Conservation (phyloP, 1,140 invertebrate genomes). For the Brachionus angularis region DNA sequence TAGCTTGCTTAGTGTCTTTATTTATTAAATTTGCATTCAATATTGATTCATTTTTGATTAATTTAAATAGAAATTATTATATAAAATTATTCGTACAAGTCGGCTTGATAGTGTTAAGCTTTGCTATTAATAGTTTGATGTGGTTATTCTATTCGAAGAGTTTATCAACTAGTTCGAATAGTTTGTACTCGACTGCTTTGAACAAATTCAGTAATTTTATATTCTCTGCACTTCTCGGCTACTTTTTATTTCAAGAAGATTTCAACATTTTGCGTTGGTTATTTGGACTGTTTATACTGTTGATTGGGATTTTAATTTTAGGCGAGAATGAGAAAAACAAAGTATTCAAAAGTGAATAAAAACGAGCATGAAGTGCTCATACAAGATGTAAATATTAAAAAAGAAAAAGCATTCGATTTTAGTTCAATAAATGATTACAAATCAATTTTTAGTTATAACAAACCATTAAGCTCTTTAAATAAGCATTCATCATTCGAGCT, state of each 20-base stretch:
- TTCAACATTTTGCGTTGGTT: background rate
- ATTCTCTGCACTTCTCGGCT: conserved; percentile 35
- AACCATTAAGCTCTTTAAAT: too few relatives aligned
- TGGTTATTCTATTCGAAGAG: conserved; percentile 41
- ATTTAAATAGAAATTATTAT: background rate
- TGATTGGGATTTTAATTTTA: conserved; percentile 14
- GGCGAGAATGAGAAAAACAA: conserved; percentile 8
- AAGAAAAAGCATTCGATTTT: conserved; percentile 22
- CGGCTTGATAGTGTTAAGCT: background rate
- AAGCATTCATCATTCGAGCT: too few relatives aligned
- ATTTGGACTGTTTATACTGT: background rate
- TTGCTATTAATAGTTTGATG: conserved; percentile 23
- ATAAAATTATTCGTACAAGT: background rate
- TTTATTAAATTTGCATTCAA: conserved; percentile 42
- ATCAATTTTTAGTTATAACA: conserved; percentile 30
- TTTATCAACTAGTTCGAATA: conserved; percentile 7
- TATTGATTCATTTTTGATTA: conserved; percentile 5
- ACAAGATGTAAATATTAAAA: background rate
- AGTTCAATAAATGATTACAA: conserved; percentile 32
- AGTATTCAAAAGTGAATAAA: conserved; percentile 34
- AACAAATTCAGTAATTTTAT: conserved; percentile 43
- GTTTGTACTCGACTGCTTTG: conserved; percentile 9
- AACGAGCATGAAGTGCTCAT: conserved; percentile 1
- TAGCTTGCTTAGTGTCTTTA: conserved; percentile 33
- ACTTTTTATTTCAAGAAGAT: conserved; percentile 24